Conservation (phyloP, 2,888 invertebrate genomes). For the Perizoma flavofasciatum region DNA sequence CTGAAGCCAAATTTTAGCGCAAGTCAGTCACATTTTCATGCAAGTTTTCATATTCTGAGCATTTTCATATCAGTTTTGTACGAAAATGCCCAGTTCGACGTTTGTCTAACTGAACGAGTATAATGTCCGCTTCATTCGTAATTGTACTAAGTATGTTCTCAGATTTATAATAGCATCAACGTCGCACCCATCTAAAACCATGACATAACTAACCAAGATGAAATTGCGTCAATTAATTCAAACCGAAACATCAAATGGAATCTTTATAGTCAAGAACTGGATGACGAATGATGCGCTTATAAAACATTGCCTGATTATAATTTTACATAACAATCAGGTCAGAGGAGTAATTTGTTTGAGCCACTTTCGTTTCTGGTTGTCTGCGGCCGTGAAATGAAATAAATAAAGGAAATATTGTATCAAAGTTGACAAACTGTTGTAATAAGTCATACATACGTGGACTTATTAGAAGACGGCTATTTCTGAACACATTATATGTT, state of each 20-base stretch:
- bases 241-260: conserved; percentile 39
- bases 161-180: background rate
- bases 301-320: conserved; percentile 57
- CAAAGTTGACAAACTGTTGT: conserved; percentile 4
- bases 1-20: no score
- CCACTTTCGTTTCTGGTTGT: conserved; percentile 21
- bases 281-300: conserved; percentile 47
- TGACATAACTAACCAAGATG: conserved; percentile 39
- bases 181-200: conserved; percentile 9
- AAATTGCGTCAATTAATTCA: conserved; percentile 47
- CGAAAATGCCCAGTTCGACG: no score
- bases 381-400: conserved; percentile 12
- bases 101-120: no score
- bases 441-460: no score
- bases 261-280: conserved; percentile 51
- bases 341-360: conserved; percentile 14
- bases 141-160: no score
- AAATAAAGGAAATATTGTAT: conserved; percentile 9
- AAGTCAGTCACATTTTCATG: no score
- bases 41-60: no score
- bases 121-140: no score
- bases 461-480: background rate
- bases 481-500: no score
- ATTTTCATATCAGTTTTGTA: no score
- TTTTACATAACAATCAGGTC: conserved; percentile 56